Percentiles rank a stretch among this genome's conserved stretches.
These are phyloP conservation scores for Nasonia giraulti DNA, from an alignment of 1,140 invertebrate species.

Conservation along the genomic window DNA sequence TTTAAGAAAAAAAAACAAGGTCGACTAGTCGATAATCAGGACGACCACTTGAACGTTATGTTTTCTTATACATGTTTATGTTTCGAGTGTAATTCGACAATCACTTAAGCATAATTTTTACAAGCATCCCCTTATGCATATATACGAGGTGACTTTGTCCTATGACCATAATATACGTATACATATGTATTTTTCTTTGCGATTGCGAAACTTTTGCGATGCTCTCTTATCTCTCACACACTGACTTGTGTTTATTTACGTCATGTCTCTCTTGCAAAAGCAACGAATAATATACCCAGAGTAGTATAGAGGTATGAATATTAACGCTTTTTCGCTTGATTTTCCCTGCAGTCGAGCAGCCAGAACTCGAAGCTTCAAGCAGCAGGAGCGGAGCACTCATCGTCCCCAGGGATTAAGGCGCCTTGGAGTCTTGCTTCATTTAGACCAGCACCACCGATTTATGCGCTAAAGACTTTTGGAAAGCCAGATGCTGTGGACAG, in stretches of 20 bases:
- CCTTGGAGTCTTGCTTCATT: slow-evolving; percentile 70
- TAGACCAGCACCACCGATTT: slow-evolving; percentile 69
- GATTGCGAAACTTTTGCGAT: slow-evolving; percentile 44
- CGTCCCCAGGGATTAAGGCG: slow-evolving; percentile 66
- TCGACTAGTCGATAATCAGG: slow-evolving; percentile 33
- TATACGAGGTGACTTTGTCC: slow-evolving; percentile 18
- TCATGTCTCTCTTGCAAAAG: not conserved
- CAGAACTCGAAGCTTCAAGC: slow-evolving; percentile 65
- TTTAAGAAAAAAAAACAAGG: slow-evolving; percentile 18
- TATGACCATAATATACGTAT: not conserved
- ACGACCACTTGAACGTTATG: slow-evolving; percentile 27
- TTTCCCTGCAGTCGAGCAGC: slow-evolving; percentile 58
- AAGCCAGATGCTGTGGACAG: slow-evolving; percentile 64
- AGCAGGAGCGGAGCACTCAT: slow-evolving; percentile 61
- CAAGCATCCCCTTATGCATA: slow-evolving; percentile 32
- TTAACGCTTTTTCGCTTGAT: slow-evolving; percentile 21
- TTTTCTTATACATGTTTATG: slow-evolving; percentile 40
- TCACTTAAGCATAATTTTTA: slow-evolving; percentile 39
- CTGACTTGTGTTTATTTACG: slow-evolving; percentile 18
- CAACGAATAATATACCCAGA: not conserved
- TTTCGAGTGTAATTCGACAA: slow-evolving; percentile 30
- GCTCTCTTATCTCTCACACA: slow-evolving; percentile 11
- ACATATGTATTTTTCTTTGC: slow-evolving; percentile 29
- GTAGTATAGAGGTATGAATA: not conserved
- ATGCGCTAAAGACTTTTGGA: slow-evolving; percentile 66